phyloP scores from a whole-genome alignment of 2,888 invertebrate genomes.

The Cerastoderma edule region DNA sequence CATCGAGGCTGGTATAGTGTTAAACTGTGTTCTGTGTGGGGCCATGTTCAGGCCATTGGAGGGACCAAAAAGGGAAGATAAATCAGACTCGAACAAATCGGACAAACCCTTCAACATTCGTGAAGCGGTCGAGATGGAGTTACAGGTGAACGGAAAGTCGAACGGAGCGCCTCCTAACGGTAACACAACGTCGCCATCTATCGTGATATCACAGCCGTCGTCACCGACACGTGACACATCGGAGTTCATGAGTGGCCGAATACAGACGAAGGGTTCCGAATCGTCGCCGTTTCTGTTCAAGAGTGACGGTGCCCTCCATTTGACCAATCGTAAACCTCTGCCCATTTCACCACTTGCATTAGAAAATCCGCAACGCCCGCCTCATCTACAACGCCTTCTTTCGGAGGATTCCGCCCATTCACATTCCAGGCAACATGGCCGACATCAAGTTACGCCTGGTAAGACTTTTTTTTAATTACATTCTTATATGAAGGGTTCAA shows the following conservation, averaged over 20 bases:
- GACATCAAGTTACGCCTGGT: conserved; percentile 34
- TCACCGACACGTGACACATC: conserved; percentile 29
- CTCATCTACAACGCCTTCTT: conserved; percentile 36
- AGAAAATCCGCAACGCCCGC: conserved; percentile 28
- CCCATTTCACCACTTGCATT: conserved; percentile 43
- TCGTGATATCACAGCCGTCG: conserved; percentile 35
- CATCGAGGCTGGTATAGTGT: conserved; percentile 91
- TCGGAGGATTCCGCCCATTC: conserved; percentile 43
- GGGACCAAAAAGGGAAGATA: conserved; percentile 75
- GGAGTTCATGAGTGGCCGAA: not conserved
- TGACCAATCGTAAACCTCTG: conserved; percentile 23
- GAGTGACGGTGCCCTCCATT: conserved; percentile 44
- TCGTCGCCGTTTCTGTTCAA: conserved; percentile 33
- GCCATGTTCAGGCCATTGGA: conserved; percentile 93
- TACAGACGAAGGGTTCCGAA: not conserved
- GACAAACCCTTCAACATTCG: conserved; percentile 7
- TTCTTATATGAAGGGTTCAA: no score
- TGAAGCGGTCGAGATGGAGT: conserved; percentile 42
- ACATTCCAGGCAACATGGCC: conserved; percentile 18
- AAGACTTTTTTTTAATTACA: not conserved
- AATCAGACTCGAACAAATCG: conserved; percentile 86
- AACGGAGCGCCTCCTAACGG: no score
- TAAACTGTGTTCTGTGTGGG: conserved; percentile 95
- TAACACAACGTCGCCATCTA: not conserved
- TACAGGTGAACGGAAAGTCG: conserved; percentile 18